phyloP scores from a whole-genome alignment of 2,113 vertebrate genomes.

The Vombatus ursinus region DNA sequence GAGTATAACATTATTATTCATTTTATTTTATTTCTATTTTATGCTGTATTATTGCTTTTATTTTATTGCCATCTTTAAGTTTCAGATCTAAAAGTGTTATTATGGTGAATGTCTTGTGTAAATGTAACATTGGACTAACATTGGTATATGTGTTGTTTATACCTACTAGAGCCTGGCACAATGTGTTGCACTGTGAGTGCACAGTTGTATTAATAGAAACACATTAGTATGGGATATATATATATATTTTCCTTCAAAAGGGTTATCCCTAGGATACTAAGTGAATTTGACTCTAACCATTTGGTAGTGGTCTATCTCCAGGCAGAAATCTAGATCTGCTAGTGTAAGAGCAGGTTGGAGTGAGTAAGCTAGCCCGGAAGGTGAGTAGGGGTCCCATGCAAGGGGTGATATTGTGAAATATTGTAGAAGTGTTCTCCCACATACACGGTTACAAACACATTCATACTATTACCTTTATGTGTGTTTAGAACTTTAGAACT shows the following conservation, averaged over 20 bases:
- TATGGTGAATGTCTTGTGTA: not conserved
- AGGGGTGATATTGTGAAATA: no score
- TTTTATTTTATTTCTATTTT: no score
- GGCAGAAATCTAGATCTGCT: not conserved
- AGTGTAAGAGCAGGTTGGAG: not conserved
- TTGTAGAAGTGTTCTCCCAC: not conserved
- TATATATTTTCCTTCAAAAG: no score
- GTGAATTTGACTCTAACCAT: not conserved
- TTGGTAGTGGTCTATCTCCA: not conserved
- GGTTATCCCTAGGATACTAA: not conserved
- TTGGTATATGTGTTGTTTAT: not conserved
- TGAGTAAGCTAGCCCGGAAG: no score
- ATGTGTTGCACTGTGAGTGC: not conserved
- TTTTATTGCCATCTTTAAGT: not conserved
- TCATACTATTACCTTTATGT: not conserved
- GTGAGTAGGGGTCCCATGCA: not conserved
- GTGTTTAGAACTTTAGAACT: not conserved
- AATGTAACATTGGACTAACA: not conserved
- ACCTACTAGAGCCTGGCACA: not conserved
- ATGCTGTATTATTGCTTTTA: not conserved
- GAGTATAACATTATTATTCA: not conserved
- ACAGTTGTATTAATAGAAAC: not conserved
- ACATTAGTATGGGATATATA: no score
- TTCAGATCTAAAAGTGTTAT: not conserved
- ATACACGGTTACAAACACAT: no score